These are phyloP conservation scores for Scaptomyza tumidula DNA, from an alignment of 2,888 invertebrate species.

Conservation along the genomic window DNA sequence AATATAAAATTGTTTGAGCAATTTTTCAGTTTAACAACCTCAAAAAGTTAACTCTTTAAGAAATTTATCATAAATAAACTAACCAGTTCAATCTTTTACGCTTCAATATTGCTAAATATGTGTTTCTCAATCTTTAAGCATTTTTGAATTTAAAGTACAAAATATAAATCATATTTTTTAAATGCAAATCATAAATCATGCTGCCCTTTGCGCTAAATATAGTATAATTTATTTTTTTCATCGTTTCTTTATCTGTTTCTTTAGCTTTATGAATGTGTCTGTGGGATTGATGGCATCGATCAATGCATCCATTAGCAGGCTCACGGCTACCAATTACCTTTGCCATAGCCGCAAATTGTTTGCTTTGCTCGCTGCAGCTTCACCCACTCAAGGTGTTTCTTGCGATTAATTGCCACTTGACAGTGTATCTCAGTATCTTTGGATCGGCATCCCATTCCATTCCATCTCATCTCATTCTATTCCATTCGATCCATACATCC, in stretches of 20 bases:
- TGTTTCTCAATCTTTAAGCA: no score
- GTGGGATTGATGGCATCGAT: conserved; percentile 63
- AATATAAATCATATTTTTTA: no score
- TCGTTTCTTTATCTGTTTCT: not conserved
- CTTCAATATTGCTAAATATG: no score
- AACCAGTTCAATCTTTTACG: no score
- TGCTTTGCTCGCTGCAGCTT: conserved; percentile 10
- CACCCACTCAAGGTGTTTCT: conserved; percentile 61
- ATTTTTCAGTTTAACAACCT: no score
- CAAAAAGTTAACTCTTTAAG: no score
- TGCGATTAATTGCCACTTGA: conserved; percentile 66
- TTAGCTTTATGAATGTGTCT: conserved; percentile 15
- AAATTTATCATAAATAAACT: no score
- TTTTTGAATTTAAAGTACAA: no score
- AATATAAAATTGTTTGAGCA: no score
- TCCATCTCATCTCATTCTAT: conserved; percentile 13
- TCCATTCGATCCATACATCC: conserved; percentile 4
- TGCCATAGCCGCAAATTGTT: conserved; percentile 19
- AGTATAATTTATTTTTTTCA: not conserved
- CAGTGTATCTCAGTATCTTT: conserved; percentile 14
- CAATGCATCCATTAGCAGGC: conserved; percentile 55
- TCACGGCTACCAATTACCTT: conserved; percentile 25
- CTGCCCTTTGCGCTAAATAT: not conserved
- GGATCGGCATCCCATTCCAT: conserved; percentile 25
- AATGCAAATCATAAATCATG: no score